Base-by-base conservation (phyloP, 2,797 vertebrate species). In the Bryconaethiops microstoma region DNA sequence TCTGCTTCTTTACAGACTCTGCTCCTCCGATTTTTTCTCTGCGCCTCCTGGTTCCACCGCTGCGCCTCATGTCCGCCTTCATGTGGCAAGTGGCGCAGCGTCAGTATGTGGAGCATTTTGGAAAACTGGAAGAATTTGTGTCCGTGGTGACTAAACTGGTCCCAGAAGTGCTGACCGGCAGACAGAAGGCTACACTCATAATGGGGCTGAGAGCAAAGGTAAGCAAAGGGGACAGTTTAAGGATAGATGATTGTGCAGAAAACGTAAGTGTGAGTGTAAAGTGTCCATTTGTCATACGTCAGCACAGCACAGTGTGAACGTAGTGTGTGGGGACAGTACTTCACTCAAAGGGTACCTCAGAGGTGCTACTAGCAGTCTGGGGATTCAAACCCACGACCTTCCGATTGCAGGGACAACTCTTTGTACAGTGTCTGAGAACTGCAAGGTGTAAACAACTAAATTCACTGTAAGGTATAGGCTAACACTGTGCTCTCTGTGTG, bases 171-270 rank as follows among this genome's bases (percentile, higher is more conserved):
- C 81, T 93, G 35, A 88, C 81, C 74, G 89, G 84, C 78, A 91
- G 91, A 4, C 93, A 94, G 81, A 84, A 87, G 23, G 89, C 88
- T 39, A 91, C 92, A 6, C 84, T 94, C 13, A 90, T 90, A 64
- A 83, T 93, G 77, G 92, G 92, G 6, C 85, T 94, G 35, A 86
- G 91, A 75, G 92, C 92, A 57, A 91, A 91, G 89, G 93, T 93
- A 74, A 76, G 74, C 40, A 25, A 17, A n/a, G 13, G 7, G 63
- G 14, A 17, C 4, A 12, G 29, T 39, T 70, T 68, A 39, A 23
- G n/a, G 14, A 39, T 39, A 7, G 59, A 17, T 16, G 39, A 35
- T 35, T 35, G 35, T 35, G 35, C 35, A 35, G 35, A 35, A 35
- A 35, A 4, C 35, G 4, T 2, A 35, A 35, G 35, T 35, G 4